phyloP scores from a whole-genome alignment of 2,797 vertebrate genomes.

The Pitangus sulphuratus region DNA sequence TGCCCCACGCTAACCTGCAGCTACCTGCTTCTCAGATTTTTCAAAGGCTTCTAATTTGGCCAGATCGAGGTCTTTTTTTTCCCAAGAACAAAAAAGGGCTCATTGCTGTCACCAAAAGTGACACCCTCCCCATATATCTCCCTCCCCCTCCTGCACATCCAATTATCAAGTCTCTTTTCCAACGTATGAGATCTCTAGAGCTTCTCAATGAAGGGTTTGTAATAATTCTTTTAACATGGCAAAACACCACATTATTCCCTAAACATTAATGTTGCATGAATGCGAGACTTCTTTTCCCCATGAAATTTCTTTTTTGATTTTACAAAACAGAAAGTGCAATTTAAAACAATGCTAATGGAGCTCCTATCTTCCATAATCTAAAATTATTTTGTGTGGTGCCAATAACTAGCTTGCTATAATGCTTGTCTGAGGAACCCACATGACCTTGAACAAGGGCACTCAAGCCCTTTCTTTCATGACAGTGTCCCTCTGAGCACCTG shows the following conservation, averaged over 20 bases:
- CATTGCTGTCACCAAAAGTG: slow-evolving; percentile 62
- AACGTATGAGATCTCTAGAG: slow-evolving; percentile 65
- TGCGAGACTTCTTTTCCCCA: slow-evolving; percentile 60
- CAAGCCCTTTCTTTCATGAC: neutral
- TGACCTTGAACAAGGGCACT: neutral
- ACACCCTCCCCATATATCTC: slow-evolving; percentile 39
- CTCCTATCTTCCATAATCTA: slow-evolving; percentile 1
- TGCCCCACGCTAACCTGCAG: neutral
- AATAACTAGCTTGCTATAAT: neutral
- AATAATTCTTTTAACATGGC: slow-evolving; percentile 73
- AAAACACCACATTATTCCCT: slow-evolving; percentile 71
- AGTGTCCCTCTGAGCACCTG: neutral
- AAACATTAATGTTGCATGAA: slow-evolving; percentile 74
- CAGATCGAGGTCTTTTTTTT: neutral
- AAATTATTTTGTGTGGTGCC: slow-evolving; percentile 17
- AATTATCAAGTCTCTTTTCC: slow-evolving; percentile 68
- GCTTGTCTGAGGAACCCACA: neutral
- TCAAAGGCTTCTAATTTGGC: slow-evolving; percentile 18
- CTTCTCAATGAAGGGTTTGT: slow-evolving; percentile 70
- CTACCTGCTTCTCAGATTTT: neutral
- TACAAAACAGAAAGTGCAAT: slow-evolving; percentile 67
- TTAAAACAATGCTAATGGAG: slow-evolving; percentile 66
- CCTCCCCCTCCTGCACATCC: slow-evolving; percentile 50
- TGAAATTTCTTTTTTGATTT: slow-evolving; percentile 68
- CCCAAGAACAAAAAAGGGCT: slow-evolving; percentile 24